Percentiles rank a stretch among this genome's conserved stretches.
phyloP scores from a whole-genome alignment of 1,140 invertebrate genomes.

The Anastrepha ludens region DNA sequence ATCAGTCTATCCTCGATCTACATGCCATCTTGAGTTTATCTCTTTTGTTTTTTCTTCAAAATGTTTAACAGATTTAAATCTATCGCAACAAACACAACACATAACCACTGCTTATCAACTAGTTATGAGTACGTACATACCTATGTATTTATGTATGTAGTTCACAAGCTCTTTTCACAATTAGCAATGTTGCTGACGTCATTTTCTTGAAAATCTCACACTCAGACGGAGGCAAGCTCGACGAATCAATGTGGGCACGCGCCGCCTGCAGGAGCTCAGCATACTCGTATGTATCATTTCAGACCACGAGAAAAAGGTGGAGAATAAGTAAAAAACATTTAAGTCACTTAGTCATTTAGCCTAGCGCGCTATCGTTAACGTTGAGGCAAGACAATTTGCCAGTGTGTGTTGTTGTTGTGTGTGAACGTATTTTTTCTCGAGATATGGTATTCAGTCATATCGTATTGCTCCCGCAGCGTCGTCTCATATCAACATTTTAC shows the following conservation, averaged over 20 bases:
- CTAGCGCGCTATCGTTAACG: background rate
- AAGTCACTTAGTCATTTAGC: constrained; percentile 29
- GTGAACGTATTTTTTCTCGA: background rate
- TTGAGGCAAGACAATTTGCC: background rate
- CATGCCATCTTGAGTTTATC: background rate
- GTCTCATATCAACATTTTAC: background rate
- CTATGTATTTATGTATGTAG: background rate
- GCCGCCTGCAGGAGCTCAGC: constrained; percentile 26
- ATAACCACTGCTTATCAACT: constrained; percentile 11
- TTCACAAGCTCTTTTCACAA: background rate
- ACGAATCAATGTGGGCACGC: constrained; percentile 38
- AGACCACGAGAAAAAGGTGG: background rate
- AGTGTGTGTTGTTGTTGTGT: too few relatives aligned
- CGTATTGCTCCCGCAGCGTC: constrained; percentile 30
- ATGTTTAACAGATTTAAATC: constrained; percentile 13
- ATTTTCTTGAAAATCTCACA: constrained; percentile 30
- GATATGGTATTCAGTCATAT: background rate
- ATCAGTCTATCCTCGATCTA: constrained; percentile 10
- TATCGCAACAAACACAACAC: background rate
- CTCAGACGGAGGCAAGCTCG: constrained; percentile 1
- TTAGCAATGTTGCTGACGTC: constrained; percentile 37
- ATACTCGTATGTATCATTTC: background rate
- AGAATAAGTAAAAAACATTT: background rate
- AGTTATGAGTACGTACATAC: background rate
- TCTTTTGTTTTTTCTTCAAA: background rate